Evolutionary conservation across 1,140 invertebrate species (phyloP).

Genomic region (Lepidotrigona ventralis): DNA sequence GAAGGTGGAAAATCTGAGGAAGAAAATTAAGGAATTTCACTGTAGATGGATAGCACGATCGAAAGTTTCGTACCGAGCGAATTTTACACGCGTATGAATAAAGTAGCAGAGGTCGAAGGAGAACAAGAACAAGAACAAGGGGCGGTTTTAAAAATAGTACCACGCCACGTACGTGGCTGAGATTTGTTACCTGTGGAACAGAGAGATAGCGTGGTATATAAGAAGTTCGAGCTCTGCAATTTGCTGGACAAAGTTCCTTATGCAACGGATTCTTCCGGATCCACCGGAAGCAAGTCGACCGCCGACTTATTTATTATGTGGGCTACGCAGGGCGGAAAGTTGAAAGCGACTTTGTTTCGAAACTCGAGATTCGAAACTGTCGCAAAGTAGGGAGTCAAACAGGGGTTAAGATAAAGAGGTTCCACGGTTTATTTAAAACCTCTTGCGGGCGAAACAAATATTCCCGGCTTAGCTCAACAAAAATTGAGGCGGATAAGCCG

Average conservation of each 20-base stretch:
- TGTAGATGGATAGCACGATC: background rate
- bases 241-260: background rate
- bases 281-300: background rate
- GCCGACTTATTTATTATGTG: slow-evolving; percentile 14
- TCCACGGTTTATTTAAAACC: background rate
- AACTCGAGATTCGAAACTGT: background rate
- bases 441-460: background rate
- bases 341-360: slow-evolving; percentile 15
- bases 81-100: background rate
- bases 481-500: background rate
- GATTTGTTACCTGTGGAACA: background rate
- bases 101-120: background rate
- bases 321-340: background rate
- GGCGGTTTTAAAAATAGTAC: background rate
- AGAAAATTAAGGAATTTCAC: background rate
- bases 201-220: too few species aligned
- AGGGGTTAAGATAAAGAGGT: background rate
- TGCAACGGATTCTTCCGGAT: background rate
- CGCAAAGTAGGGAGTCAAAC: background rate
- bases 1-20: background rate
- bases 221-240: slow-evolving; percentile 31
- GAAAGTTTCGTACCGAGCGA: background rate
- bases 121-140: too few species aligned
- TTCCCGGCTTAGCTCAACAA: background rate
- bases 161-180: background rate